Evolutionary conservation across 2,113 vertebrate species (phyloP), one percentile per base, ranked within the genome.

Genomic region (Hippotragus niger): DNA sequence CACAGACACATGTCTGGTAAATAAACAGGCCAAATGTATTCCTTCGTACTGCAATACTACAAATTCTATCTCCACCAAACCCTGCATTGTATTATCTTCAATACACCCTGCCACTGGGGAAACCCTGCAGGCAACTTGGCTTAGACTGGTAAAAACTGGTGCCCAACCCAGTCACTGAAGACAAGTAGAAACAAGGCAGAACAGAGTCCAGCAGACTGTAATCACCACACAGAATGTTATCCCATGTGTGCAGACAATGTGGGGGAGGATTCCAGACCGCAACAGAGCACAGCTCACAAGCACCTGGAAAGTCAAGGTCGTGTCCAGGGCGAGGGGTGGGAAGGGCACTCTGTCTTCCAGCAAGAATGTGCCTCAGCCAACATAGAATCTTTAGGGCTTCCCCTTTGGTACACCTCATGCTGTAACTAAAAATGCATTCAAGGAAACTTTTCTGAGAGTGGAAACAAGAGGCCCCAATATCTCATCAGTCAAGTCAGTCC

Each of bases 191-290:
- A 97, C 95, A 95, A 97, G 92, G 98, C 86, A 96, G 90, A 97
- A 95, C 85, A 97, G 84, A 64, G 19, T 9, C 50, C 33, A 88
- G 64, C 36, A 99, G 97, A 97, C 96, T 52, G 27, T 53, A 94
- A 97, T 88, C 96, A 15, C 90, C 95, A 43, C 36, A 93, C 40
- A 97, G 96, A 98, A 96, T 47, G 5, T 90, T 57, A 95, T 55
- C 96, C 98, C 97, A 97, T 94, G 98, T 98, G 98, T 98, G 99
- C 98, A 99, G 97, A 98, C 97, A 94, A 95, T 97, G 98, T 98
- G 97, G 95, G 97, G 98, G 98, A 98, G 98, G 98, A 98, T 98
- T 96, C 98, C 99, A 99, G 98, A 99, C 98, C 97, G 94, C 1
- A 88, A 98, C 98, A 99, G 98, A 99, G 97, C 99, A 98, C 99